Evolutionary conservation across 2,888 invertebrate genomes (phyloP), one percentile per base, ranked within the genome.

Genomic region (Cephonodes hylas): DNA sequence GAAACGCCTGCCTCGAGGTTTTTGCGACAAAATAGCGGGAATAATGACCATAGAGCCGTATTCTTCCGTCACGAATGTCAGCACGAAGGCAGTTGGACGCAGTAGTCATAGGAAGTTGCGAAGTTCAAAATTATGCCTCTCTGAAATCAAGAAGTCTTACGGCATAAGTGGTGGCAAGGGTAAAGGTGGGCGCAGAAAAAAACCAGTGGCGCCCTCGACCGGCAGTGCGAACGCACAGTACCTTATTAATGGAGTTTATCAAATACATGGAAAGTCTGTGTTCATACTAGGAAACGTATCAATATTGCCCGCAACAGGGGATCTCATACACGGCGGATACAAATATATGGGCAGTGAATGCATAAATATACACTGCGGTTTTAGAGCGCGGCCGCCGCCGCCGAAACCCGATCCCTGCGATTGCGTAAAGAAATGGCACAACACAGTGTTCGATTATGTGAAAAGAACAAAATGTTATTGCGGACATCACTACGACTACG

Each of bases 271-370:
- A 13, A 88, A 80, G 66, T 72, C 78, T 1, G 78, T 79, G 20
- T 91, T 69, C 66, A 66, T 86, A 53, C 72, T 91, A 45, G 87
- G 82, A 2, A 83, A 63, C 63, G 81, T 91, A 20, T 67, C 75
- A 31, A 72, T 83, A 61, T 67, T 86, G 58, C 87, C 88, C 0
- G 64, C 87, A 8, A 56, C 67, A 7, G 91, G 89, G 38, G 81
- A 86, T 0, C 69, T 89, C n/a, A 86, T 91, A 65, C 86, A 91
- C 64, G 90, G 91, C 13, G 91, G 91, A 1, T 77, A 80, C 66
- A 69, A 65, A 27, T 64, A 60, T n/a, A 56, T 81, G 18, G 62
- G 68, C 1, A 84, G 83, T 6, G 73, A 75, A 63, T 68, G 48
- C 58, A 73, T 89, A 34, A 89, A 83, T 63, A 77, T 90, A 71